Evolutionary conservation across 2,113 vertebrate species (phyloP).

Genomic region (Pelecanus crispus): DNA sequence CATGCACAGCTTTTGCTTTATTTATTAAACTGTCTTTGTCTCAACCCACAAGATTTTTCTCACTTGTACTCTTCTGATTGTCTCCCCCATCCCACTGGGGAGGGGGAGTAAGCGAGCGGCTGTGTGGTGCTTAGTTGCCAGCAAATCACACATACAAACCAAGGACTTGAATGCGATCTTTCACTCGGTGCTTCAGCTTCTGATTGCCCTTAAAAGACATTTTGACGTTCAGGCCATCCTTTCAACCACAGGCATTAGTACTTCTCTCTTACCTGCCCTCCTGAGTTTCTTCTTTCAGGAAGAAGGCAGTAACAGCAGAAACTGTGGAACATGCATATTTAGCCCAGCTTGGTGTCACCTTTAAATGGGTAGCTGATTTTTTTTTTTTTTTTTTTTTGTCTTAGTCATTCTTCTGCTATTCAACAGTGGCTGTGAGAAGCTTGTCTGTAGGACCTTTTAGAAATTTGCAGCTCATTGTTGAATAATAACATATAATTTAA

Average conservation of each 20-base stretch:
- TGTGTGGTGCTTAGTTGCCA: too few relatives aligned
- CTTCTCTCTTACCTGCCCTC: not conserved
- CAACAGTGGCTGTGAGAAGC: not conserved
- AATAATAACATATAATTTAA: not conserved
- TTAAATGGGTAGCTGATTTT: too few relatives aligned
- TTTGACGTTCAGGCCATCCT: not conserved
- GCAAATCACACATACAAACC: not conserved
- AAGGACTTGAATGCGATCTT: not conserved
- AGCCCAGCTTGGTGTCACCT: too few relatives aligned
- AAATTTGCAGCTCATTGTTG: not conserved
- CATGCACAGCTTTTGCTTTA: too few relatives aligned
- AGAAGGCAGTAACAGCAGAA: not conserved
- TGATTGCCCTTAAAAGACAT: not conserved
- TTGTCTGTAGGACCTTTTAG: not conserved
- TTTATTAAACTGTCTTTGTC: too few relatives aligned
- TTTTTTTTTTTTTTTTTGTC: too few relatives aligned
- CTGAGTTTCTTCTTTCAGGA: not conserved
- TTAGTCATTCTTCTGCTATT: not conserved
- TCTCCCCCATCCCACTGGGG: too few relatives aligned
- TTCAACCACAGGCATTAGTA: not conserved
- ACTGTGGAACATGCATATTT: not conserved
- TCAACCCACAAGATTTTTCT: too few relatives aligned
- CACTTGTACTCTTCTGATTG: too few relatives aligned
- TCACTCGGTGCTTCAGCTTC: not conserved
- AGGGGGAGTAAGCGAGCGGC: too few relatives aligned